Base-by-base conservation (phyloP, 2,113 vertebrate species). In the Paedocypris sp. region DNA sequence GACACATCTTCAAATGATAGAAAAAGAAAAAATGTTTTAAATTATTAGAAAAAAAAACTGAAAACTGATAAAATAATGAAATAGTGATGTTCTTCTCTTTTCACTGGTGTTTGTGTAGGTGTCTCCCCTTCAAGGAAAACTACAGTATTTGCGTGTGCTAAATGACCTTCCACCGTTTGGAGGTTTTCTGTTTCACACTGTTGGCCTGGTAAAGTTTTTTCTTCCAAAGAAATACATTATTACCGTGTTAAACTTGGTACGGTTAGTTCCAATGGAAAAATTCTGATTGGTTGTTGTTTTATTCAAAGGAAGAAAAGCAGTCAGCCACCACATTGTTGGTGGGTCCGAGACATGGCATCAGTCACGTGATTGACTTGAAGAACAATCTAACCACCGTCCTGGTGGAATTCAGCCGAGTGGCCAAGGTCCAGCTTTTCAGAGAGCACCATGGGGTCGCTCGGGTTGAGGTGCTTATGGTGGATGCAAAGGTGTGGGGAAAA, bases 351-450 rank as follows among this genome's bases (percentile, higher is more conserved):
- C 95, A 98, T 0, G 95, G 95, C 57, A 97, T 98, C 76, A 97
- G 95, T 77, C 95, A 98, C 19, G 95, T 98, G 64, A 98, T 98
- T 9, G 95, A 98, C 80, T 85, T 98, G 75, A 97, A 95, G 81
- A 98, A 95, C 75, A 97, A 98, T 82, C 92, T 98, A 32, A 98
- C 94, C 70, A 98, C 95, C 0, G 93, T 98, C 81, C 81, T 98
- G 76, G 85, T 91, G 0, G 95, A 98, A 82, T 98, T 98, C 82
- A 96, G 89, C 76, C 88, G 96, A 29, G 86, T 98, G 79, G 89
- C 88, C 78, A 97, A 96, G 80, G 87, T 98, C 74, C 95, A 98
- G 83, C 89, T 98, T 58, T 94, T 93, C 74, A 76, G 92, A 72
- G 95, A 98, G 78, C 94, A 91, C 74, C 92, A 96, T 70, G 91